Percentiles rank a stretch among this genome's conserved stretches.
These are phyloP conservation scores for Hydrotaea diabolus DNA, from an alignment of 2,888 invertebrate species.

Conservation along the genomic window DNA sequence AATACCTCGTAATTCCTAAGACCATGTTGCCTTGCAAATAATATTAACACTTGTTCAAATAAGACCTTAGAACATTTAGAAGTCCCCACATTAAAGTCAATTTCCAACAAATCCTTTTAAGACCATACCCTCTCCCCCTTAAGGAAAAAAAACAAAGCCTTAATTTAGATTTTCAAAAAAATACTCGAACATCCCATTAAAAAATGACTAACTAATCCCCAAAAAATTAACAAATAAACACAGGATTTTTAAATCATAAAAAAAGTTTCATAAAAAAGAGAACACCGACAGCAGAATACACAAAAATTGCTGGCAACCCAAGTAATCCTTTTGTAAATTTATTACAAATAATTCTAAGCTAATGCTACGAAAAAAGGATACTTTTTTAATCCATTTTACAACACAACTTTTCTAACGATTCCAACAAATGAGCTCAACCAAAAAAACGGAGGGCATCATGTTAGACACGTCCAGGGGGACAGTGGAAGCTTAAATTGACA, in stretches of 20 bases:
- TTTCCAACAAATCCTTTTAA: background rate
- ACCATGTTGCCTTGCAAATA: too few species aligned
- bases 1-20: too few species aligned
- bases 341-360: conserved; percentile 66
- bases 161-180: background rate
- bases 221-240: conserved; percentile 51
- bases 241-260: conserved; percentile 36
- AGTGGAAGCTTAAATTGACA: conserved; percentile 39
- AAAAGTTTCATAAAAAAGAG: conserved; percentile 19
- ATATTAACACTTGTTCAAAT: too few species aligned
- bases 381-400: conserved; percentile 77
- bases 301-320: conserved; percentile 71
- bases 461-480: background rate
- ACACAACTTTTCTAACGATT: conserved; percentile 68
- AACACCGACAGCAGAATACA: background rate
- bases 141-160: background rate
- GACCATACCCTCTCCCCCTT: background rate
- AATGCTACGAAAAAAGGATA: conserved; percentile 65
- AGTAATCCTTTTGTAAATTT: conserved; percentile 80
- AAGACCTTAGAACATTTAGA: too few species aligned
- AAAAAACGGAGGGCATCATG: conserved; percentile 4
- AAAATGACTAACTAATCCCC: conserved; percentile 55
- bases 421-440: conserved; percentile 44
- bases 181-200: conserved; percentile 37
- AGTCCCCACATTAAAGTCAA: background rate